These are phyloP conservation scores for Recurvirostra avosetta DNA, from an alignment of 2,113 vertebrate genomes.

Conservation along the genomic window DNA sequence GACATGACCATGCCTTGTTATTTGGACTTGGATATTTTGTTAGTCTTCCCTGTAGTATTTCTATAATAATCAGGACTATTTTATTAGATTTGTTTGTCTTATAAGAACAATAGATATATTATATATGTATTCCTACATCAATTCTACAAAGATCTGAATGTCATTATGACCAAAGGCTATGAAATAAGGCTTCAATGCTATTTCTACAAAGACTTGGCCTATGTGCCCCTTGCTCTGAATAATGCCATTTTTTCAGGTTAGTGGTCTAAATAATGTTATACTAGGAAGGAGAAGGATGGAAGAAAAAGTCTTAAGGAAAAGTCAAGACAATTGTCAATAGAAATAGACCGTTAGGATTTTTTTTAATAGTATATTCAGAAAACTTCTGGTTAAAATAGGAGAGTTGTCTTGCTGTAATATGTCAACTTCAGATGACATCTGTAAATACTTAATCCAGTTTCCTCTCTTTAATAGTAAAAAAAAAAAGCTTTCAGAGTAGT, in stretches of 20 bases:
- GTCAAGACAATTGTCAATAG: neutral
- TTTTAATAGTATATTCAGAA: neutral
- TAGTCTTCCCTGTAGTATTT: neutral
- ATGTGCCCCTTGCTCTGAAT: neutral
- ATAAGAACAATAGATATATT: neutral
- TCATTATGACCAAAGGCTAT: neutral
- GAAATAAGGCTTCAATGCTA: neutral
- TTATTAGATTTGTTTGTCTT: neutral
- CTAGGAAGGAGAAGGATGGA: neutral
- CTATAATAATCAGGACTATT: neutral
- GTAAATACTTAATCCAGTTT: neutral
- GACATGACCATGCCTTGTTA: neutral
- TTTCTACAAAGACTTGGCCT: neutral
- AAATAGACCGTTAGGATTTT: neutral
- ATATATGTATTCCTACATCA: neutral
- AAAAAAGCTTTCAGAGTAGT: neutral
- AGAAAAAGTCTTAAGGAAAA: neutral
- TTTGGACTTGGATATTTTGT: neutral
- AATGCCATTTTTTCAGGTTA: neutral
- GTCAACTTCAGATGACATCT: neutral
- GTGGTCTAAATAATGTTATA: neutral
- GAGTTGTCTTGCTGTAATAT: neutral
- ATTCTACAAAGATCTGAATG: neutral
- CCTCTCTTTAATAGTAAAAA: neutral
- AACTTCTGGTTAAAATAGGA: neutral